Percentiles rank a stretch among this genome's conserved stretches.
phyloP scores from a whole-genome alignment of 2,888 invertebrate genomes.

The Lamellibrachia columna region DNA sequence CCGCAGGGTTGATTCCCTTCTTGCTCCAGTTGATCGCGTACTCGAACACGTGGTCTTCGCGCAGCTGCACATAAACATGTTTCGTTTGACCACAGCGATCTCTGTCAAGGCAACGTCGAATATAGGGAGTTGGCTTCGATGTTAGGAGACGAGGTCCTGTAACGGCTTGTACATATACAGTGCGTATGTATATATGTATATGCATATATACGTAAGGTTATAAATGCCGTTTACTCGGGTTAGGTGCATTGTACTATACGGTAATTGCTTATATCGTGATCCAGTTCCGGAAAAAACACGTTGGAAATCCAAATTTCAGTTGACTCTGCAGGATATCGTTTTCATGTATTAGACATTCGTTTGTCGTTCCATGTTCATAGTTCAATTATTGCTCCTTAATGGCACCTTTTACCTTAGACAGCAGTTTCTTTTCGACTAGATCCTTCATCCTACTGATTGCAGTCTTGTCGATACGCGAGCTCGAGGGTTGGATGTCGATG shows the following conservation, averaged over 20 bases:
- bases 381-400: neutral
- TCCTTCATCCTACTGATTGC: constrained; percentile 32
- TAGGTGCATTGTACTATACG: neutral
- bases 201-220: too few species aligned
- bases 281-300: too few species aligned
- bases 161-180: too few species aligned
- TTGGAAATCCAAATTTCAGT: too few species aligned
- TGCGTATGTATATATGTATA: too few species aligned
- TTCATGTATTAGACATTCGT: too few species aligned
- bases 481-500: constrained; percentile 43
- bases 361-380: too few species aligned
- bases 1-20: constrained; percentile 48
- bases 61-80: neutral
- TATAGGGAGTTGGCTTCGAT: too few species aligned
- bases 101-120: neutral
- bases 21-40: constrained; percentile 50
- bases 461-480: constrained; percentile 30
- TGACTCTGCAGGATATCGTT: too few species aligned
- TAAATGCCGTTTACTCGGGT: neutral
- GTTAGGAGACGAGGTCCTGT: too few species aligned
- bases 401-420: neutral
- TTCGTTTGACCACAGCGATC: neutral
- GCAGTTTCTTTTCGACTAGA: neutral
- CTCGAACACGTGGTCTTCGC: constrained; percentile 23
- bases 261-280: neutral